Percentiles rank a stretch among this genome's conserved stretches.
These are phyloP conservation scores for Gopherus evgoodei DNA, from an alignment of 2,113 vertebrate species.

Conservation along the genomic window DNA sequence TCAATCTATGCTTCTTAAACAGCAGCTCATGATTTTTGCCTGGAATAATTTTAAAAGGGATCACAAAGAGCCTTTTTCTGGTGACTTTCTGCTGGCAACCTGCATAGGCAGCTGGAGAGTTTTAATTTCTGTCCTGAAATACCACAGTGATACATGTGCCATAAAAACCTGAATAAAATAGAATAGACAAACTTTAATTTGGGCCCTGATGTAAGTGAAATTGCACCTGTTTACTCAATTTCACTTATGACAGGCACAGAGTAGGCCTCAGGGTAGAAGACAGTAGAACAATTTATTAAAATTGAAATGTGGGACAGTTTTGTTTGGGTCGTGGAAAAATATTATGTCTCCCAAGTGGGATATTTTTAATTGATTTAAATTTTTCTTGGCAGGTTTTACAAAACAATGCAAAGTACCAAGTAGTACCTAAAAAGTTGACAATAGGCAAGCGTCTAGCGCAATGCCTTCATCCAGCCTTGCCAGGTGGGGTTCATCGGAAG, in stretches of 20 bases:
- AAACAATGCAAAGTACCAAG: slow-evolving; percentile 98
- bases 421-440: slow-evolving; percentile 96
- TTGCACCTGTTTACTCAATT: background rate
- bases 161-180: background rate
- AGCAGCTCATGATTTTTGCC: too few relatives aligned
- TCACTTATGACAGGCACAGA: rapidly evolving
- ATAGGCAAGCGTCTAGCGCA: slow-evolving; percentile 97
- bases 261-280: background rate
- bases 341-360: background rate
- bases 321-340: background rate
- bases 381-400: slow-evolving; percentile 89
- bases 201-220: background rate
- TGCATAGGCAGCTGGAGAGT: background rate
- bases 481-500: slow-evolving; percentile 98
- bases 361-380: background rate
- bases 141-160: background rate
- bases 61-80: background rate
- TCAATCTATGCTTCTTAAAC: background rate
- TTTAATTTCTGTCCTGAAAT: background rate
- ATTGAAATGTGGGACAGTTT: background rate
- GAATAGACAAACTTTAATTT: background rate
- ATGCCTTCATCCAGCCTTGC: slow-evolving; percentile 97
- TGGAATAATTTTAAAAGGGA: background rate
- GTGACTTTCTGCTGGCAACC: background rate
- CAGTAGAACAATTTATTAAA: background rate